Percentiles rank a stretch among this genome's conserved stretches.
Conservation (phyloP, 2,113 vertebrate genomes). For the Siniperca chuatsi region DNA sequence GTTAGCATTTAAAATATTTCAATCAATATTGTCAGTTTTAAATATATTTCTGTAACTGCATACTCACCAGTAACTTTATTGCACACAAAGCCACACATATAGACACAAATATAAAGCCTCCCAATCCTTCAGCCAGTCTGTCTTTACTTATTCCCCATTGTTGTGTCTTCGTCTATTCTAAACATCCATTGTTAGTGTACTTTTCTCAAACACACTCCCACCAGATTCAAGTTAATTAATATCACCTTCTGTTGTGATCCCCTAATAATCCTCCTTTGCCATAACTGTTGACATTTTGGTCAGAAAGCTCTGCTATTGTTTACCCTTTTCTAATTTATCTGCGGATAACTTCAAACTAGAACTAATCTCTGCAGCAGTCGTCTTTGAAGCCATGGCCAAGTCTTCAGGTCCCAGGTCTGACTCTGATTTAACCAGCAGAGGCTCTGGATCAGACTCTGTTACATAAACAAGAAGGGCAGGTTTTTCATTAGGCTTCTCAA, state of each 20-base stretch:
- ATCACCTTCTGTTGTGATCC: conserved; percentile 58
- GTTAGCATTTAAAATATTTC: too few relatives aligned
- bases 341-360: conserved; percentile 59
- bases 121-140: conserved; percentile 19
- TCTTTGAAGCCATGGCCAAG: conserved; percentile 73
- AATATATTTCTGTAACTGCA: conserved; percentile 1
- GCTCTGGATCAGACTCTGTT: conserved; percentile 56
- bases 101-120: conserved; percentile 1
- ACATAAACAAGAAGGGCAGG: conserved; percentile 53
- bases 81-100: conserved; percentile 1
- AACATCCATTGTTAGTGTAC: conserved; percentile 52
- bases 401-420: conserved; percentile 66
- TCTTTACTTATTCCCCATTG: conserved; percentile 52
- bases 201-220: conserved; percentile 39
- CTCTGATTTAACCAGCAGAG: conserved; percentile 66
- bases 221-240: conserved; percentile 59
- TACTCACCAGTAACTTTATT: not conserved
- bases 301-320: conserved; percentile 59
- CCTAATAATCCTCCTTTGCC: conserved; percentile 52
- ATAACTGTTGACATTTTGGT: conserved; percentile 62
- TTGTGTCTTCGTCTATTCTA: conserved; percentile 48
- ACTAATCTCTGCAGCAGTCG: conserved; percentile 17
- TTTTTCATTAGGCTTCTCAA: conserved; percentile 58
- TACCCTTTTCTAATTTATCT: conserved; percentile 58
- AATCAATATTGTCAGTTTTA: too few relatives aligned